Evolutionary conservation across 2,113 vertebrate species (phyloP).

Genomic region (Cyprinodon variegatus): DNA sequence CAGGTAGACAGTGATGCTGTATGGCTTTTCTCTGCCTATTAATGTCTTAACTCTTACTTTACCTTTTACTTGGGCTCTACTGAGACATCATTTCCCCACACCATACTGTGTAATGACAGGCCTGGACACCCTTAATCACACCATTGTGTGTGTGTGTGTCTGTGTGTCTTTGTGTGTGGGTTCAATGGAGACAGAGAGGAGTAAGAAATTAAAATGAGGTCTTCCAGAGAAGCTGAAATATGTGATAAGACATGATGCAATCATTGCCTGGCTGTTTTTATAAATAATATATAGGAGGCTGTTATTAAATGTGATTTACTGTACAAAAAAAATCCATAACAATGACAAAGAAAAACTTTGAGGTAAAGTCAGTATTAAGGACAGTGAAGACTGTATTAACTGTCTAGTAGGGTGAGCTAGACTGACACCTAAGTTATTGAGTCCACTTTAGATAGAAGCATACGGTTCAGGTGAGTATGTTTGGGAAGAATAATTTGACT

Average conservation of each 20-base stretch:
- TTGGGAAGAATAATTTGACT: neutral
- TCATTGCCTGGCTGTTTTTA: slow-evolving; percentile 15
- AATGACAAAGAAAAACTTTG: slow-evolving; percentile 6
- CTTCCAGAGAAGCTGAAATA: slow-evolving; percentile 21
- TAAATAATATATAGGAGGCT: slow-evolving; percentile 14
- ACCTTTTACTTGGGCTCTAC: slow-evolving; percentile 61
- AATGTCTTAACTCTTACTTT: slow-evolving; percentile 73
- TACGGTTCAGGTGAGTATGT: neutral
- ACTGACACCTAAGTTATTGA: slow-evolving; percentile 15
- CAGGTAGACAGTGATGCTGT: slow-evolving; percentile 73
- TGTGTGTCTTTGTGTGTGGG: slow-evolving; percentile 16
- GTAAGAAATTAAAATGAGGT: slow-evolving; percentile 38
- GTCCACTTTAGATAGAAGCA: neutral
- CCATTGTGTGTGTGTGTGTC: slow-evolving; percentile 11
- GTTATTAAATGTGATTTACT: slow-evolving; percentile 13
- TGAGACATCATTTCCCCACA: slow-evolving; percentile 66
- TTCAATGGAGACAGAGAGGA: neutral
- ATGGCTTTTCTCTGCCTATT: slow-evolving; percentile 71
- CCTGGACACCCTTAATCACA: slow-evolving; percentile 52
- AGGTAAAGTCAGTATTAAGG: neutral
- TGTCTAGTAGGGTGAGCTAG: slow-evolving; percentile 2
- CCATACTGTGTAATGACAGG: slow-evolving; percentile 57
- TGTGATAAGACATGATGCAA: slow-evolving; percentile 18
- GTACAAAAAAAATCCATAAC: slow-evolving; percentile 8
- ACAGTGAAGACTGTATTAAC: slow-evolving; percentile 7